Conservation (phyloP, 2,113 vertebrate genomes). For the Echinops telfairi region DNA sequence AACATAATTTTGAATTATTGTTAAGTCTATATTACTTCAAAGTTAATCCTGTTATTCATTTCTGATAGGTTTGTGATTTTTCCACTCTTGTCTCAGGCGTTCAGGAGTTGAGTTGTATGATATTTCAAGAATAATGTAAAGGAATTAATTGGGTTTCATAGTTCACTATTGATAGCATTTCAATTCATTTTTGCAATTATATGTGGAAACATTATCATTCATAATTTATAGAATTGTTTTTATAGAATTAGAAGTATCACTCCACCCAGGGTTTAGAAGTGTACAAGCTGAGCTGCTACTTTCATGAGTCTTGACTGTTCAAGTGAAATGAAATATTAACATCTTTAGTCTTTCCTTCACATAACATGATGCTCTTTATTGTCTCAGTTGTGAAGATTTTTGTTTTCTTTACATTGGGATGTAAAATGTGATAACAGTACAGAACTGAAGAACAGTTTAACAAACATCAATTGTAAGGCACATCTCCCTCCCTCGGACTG, state of each 20-base stretch:
- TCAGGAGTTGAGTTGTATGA: not conserved
- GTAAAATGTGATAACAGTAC: not conserved
- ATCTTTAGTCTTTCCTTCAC: not conserved
- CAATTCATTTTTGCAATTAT: not conserved
- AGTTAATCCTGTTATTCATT: not conserved
- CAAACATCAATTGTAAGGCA: not conserved
- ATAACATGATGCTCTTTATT: too few species aligned
- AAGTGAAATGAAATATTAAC: too few species aligned
- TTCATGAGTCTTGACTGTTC: too few species aligned
- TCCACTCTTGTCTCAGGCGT: not conserved
- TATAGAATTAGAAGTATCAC: not conserved
- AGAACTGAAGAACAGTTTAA: constrained; percentile 21
- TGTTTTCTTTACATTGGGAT: too few species aligned
- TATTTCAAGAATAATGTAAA: not conserved
- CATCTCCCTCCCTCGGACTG: not conserved
- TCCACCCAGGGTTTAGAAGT: not conserved
- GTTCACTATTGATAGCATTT: not conserved
- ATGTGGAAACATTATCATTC: not conserved
- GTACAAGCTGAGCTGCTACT: not conserved
- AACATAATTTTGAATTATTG: constrained; percentile 60
- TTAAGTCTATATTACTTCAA: constrained; percentile 28
- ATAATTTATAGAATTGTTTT: not conserved
- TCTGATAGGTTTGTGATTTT: constrained; percentile 9
- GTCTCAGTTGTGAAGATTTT: too few species aligned
- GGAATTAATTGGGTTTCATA: not conserved